phyloP scores from a whole-genome alignment of 2,797 vertebrate species.

The Malurus splendens region DNA sequence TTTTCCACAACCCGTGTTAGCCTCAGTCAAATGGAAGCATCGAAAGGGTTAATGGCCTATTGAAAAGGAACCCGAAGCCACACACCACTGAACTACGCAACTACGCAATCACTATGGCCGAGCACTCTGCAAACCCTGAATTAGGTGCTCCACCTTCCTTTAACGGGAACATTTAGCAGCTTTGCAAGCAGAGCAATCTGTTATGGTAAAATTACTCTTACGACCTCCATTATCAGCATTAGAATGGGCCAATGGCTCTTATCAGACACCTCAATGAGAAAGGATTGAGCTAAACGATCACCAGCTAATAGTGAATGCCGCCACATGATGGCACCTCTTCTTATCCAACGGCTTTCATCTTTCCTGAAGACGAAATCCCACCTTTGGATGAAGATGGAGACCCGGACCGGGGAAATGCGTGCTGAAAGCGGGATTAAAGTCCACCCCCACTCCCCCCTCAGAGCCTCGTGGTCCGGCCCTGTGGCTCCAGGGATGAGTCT shows the following conservation, averaged over 20 bases:
- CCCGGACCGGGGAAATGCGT: accelerated
- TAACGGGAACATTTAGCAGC: background rate
- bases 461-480: accelerated
- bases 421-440: accelerated
- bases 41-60: background rate
- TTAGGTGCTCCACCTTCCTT: background rate
- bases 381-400: accelerated
- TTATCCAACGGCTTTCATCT: accelerated
- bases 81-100: no score
- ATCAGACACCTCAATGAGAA: accelerated
- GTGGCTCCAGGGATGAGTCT: no score
- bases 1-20: background rate
- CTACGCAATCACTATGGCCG: background rate
- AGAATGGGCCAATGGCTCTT: background rate
- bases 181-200: no score
- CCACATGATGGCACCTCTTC: accelerated
- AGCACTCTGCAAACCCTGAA: background rate
- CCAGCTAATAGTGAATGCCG: background rate
- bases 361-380: no score
- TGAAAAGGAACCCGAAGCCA: background rate
- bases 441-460: accelerated
- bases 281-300: background rate
- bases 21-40: background rate
- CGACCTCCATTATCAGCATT: background rate
- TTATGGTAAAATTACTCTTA: accelerated